Conservation (phyloP, 2,113 vertebrate species). For the Loxodonta africana region DNA sequence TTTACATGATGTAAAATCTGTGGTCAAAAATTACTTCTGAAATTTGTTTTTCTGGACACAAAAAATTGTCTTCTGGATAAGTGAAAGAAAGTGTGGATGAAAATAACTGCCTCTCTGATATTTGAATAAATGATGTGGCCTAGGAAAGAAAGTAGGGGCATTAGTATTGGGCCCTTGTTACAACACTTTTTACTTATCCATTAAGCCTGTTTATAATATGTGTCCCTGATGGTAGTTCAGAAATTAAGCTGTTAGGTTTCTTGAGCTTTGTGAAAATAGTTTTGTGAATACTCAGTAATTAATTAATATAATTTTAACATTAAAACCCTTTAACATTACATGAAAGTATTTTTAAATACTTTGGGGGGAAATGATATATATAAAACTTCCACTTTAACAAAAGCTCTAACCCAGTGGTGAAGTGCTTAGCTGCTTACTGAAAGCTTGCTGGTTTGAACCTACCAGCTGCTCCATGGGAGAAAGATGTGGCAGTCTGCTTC, state of each 20-base stretch:
- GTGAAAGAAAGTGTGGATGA: neutral
- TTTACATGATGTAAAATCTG: neutral
- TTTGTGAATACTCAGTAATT: constrained; percentile 43
- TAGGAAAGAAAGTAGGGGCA: neutral
- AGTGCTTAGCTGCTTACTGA: too few relatives aligned
- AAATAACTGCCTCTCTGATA: neutral
- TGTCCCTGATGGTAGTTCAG: neutral
- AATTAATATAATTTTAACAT: constrained; percentile 59
- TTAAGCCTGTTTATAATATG: constrained; percentile 39
- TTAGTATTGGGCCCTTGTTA: constrained; percentile 16
- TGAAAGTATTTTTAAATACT: constrained; percentile 23
- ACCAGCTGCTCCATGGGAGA: too few relatives aligned
- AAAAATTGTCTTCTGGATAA: neutral
- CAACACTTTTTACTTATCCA: constrained; percentile 20
- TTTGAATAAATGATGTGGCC: neutral
- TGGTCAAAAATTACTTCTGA: constrained; percentile 6
- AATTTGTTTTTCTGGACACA: neutral
- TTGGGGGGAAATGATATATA: constrained; percentile 13
- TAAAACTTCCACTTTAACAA: constrained; percentile 18
- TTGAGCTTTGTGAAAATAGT: neutral
- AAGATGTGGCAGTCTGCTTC: too few relatives aligned
- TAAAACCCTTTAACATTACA: constrained; percentile 5
- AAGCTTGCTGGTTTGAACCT: too few relatives aligned
- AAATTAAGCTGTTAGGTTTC: constrained; percentile 34
- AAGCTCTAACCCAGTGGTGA: neutral